Conservation (phyloP, 1,140 invertebrate genomes). For the Panagrolaimus sp. region DNA sequence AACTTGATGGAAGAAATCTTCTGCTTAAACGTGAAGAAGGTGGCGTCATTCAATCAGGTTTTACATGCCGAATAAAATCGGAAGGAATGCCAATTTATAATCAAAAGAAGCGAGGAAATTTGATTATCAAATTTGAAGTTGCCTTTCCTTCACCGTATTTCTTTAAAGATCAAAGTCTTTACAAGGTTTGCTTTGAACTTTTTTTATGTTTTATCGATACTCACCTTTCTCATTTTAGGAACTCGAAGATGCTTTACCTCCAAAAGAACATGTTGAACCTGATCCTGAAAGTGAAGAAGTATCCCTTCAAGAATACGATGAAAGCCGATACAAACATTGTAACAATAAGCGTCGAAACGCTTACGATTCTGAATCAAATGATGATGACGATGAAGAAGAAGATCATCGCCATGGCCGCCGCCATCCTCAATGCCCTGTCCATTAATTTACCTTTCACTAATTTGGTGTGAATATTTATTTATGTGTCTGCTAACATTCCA, state of each 20-base stretch:
- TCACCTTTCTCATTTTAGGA: conserved; percentile 26
- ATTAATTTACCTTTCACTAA: too few species aligned
- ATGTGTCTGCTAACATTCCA: too few species aligned
- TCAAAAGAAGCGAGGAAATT: conserved; percentile 71
- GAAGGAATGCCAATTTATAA: not conserved
- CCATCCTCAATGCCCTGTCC: too few species aligned
- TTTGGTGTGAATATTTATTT: too few species aligned
- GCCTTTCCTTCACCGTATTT: conserved; percentile 78
- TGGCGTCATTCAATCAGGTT: conserved; percentile 69
- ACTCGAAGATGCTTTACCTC: conserved; percentile 35
- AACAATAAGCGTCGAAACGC: conserved; percentile 33
- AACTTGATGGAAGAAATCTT: conserved; percentile 76
- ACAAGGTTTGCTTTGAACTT: conserved; percentile 63
- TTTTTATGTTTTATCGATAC: not conserved
- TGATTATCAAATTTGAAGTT: conserved; percentile 80
- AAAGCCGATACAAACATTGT: conserved; percentile 29
- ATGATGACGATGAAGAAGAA: not conserved
- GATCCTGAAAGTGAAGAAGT: conserved; percentile 37
- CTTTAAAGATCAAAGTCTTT: conserved; percentile 66
- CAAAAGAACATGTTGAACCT: conserved; percentile 15
- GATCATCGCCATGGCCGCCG: too few species aligned
- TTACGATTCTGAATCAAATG: conserved; percentile 38
- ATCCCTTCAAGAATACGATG: conserved; percentile 35
- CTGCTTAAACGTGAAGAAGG: conserved; percentile 71
- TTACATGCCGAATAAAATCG: conserved; percentile 8